Percentiles rank a stretch among this genome's conserved stretches.
phyloP scores from a whole-genome alignment of 2,888 invertebrate species.

The Acrocyrtus sp. region DNA sequence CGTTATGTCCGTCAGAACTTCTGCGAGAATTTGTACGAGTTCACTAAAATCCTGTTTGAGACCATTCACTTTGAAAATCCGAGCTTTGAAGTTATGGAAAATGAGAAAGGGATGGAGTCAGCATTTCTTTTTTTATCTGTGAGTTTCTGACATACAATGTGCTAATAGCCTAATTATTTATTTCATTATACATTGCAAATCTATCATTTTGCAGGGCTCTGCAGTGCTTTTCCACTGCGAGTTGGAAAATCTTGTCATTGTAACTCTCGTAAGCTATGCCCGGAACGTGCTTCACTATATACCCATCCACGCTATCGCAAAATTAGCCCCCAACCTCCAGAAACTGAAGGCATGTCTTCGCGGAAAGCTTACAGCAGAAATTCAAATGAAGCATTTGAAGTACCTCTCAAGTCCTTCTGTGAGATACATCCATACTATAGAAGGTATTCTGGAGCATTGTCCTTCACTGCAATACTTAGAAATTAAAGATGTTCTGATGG shows the following conservation, averaged over 20 bases:
- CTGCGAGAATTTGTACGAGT: constrained; percentile 43
- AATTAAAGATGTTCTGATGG: constrained; percentile 39
- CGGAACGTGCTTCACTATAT: constrained; percentile 37
- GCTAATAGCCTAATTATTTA: neutral
- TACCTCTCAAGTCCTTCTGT: constrained; percentile 37
- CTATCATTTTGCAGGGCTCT: constrained; percentile 1
- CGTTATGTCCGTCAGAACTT: constrained; percentile 35
- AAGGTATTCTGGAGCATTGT: constrained; percentile 42
- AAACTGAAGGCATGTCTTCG: constrained; percentile 51
- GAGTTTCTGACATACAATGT: no score
- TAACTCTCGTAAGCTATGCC: constrained; percentile 38
- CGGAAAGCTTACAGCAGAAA: constrained; percentile 19
- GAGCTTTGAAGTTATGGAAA: constrained; percentile 46
- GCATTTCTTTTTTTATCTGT: constrained; percentile 51
- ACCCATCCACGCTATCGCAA: constrained; percentile 31
- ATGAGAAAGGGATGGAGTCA: constrained; percentile 51
- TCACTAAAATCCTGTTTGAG: constrained; percentile 39
- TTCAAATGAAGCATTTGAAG: constrained; percentile 27
- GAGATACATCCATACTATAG: constrained; percentile 23
- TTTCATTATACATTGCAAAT: no score
- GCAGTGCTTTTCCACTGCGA: constrained; percentile 45
- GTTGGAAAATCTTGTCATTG: constrained; percentile 32
- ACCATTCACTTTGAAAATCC: constrained; percentile 40
- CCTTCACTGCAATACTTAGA: constrained; percentile 54
- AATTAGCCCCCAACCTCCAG: constrained; percentile 46